These are phyloP conservation scores for Pseudomugil tenellus DNA, from an alignment of 2,797 vertebrate species.

Conservation along the genomic window DNA sequence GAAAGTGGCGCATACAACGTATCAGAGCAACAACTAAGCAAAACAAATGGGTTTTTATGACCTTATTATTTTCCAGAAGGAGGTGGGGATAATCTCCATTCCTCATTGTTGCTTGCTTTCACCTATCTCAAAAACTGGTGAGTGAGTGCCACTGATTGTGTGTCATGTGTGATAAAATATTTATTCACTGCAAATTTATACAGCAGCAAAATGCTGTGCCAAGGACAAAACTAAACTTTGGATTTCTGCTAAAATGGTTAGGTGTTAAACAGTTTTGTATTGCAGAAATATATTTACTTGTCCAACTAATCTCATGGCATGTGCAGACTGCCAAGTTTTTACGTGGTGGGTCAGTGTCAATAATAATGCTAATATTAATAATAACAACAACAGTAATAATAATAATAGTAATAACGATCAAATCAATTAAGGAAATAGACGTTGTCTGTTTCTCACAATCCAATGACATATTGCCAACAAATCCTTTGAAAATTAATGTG, in stretches of 20 bases:
- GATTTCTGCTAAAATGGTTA: conserved; percentile 2
- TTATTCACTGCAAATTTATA: conserved; percentile 52
- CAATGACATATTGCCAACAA: background rate
- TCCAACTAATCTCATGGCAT: background rate
- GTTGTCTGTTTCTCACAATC: background rate
- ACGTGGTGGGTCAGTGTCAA: background rate
- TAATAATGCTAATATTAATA: background rate
- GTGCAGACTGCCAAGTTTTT: background rate
- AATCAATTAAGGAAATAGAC: background rate
- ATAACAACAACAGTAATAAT: no score
- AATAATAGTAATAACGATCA: background rate
- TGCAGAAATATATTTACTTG: conserved; percentile 7
- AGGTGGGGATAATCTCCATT: background rate
- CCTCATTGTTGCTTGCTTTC: background rate
- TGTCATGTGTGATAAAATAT: conserved; percentile 8
- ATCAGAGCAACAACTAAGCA: conserved; percentile 6
- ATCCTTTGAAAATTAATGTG: background rate
- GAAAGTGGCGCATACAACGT: conserved; percentile 24
- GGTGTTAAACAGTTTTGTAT: conserved; percentile 16
- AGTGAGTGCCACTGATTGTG: conserved; percentile 18
- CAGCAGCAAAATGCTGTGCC: conserved; percentile 25
- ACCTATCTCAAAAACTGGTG: conserved; percentile 2
- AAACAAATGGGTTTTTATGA: conserved; percentile 28
- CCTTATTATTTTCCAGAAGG: conserved; percentile 1
- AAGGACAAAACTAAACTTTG: conserved; percentile 26